These are phyloP conservation scores for Dromiciops gliroides DNA, from an alignment of 2,113 vertebrate genomes.

Conservation along the genomic window DNA sequence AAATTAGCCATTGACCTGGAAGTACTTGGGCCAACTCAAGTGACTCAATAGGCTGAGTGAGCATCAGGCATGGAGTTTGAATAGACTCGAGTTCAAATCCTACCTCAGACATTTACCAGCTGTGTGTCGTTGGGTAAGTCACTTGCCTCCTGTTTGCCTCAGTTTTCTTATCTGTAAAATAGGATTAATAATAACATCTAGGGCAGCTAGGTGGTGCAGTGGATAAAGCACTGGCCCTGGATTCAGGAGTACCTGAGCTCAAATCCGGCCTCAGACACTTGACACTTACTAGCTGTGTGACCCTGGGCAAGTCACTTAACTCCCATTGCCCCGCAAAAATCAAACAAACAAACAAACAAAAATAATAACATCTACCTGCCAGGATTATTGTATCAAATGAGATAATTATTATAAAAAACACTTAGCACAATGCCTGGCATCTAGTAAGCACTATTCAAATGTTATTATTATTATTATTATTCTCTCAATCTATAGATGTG, in stretches of 20 bases:
- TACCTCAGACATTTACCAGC: background rate
- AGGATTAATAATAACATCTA: background rate
- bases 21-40: background rate
- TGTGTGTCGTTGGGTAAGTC: background rate
- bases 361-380: background rate
- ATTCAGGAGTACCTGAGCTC: too few relatives aligned
- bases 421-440: background rate
- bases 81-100: background rate
- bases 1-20: background rate
- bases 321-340: too few relatives aligned
- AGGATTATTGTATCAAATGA: background rate
- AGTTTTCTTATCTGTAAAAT: background rate
- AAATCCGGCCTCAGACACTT: too few relatives aligned
- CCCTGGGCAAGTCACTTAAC: too few relatives aligned
- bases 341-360: too few relatives aligned
- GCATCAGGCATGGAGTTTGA: background rate
- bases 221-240: too few relatives aligned
- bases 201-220: too few relatives aligned
- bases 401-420: background rate
- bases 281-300: too few relatives aligned
- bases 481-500: slow-evolving; percentile 44
- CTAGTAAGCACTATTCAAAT: background rate
- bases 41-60: background rate
- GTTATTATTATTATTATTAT: background rate
- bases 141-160: background rate